phyloP scores from a whole-genome alignment of 2,113 vertebrate species.

The Danio rerio region GRCz12tu NC_133196.1:40086501-40087000 shows the following conservation, averaged over 20 bases:
- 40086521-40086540: conserved; percentile 2
- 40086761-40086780: neutral
- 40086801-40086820: too few species aligned
- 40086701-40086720: conserved; percentile 90
- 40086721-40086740: conserved; percentile 87
- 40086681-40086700: conserved; percentile 85
- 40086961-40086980: too few species aligned
- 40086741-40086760: conserved; percentile 73
- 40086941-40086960: too few species aligned
- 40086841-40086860: too few species aligned
- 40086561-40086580: neutral
- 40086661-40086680: conserved; percentile 91
- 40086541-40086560: neutral
- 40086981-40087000: too few species aligned
- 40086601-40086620: conserved; percentile 79
- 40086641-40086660: conserved; percentile 94
- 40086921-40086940: too few species aligned
- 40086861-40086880: too few species aligned
- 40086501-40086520: conserved; percentile 60
- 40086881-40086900: too few species aligned
- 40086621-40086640: conserved; percentile 83
- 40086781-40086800: too few species aligned
- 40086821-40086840: too few species aligned
- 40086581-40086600: conserved; percentile 13
- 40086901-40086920: too few species aligned